Conservation (phyloP, 2,113 vertebrate species). For the Lagenorhynchus albirostris region DNA sequence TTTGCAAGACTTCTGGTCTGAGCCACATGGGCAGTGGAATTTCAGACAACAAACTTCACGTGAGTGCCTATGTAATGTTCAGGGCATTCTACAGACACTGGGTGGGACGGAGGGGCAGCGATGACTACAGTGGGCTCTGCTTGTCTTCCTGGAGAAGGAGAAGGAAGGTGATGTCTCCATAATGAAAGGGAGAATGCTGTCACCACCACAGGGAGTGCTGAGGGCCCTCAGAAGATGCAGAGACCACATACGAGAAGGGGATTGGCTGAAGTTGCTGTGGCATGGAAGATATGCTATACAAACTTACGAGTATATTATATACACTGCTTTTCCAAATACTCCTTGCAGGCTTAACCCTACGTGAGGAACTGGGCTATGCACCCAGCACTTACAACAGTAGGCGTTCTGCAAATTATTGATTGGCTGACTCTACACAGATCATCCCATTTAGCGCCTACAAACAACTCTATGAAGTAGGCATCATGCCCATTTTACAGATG, state of each 20-base stretch:
- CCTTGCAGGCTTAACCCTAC: neutral
- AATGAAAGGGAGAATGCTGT: neutral
- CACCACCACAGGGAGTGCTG: too few species aligned
- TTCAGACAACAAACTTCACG: neutral
- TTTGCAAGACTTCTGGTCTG: neutral
- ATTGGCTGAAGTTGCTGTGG: neutral
- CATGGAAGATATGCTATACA: neutral
- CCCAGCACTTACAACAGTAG: neutral
- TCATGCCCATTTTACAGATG: neutral
- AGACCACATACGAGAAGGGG: neutral
- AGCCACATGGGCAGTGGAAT: neutral
- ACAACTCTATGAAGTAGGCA: neutral
- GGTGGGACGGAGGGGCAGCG: neutral
- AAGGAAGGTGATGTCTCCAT: neutral
- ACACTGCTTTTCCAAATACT: neutral
- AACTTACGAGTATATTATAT: accelerated
- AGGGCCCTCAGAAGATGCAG: neutral
- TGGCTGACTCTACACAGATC: neutral
- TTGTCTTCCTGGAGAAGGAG: neutral
- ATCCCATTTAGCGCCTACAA: neutral
- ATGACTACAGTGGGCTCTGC: neutral
- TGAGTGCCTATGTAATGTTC: neutral
- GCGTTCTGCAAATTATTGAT: neutral
- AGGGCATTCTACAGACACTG: neutral
- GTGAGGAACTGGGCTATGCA: neutral